Evolutionary conservation across 2,888 invertebrate genomes (phyloP), one percentile per base, ranked within the genome.

Genomic region (Coelopa pilipes): DNA sequence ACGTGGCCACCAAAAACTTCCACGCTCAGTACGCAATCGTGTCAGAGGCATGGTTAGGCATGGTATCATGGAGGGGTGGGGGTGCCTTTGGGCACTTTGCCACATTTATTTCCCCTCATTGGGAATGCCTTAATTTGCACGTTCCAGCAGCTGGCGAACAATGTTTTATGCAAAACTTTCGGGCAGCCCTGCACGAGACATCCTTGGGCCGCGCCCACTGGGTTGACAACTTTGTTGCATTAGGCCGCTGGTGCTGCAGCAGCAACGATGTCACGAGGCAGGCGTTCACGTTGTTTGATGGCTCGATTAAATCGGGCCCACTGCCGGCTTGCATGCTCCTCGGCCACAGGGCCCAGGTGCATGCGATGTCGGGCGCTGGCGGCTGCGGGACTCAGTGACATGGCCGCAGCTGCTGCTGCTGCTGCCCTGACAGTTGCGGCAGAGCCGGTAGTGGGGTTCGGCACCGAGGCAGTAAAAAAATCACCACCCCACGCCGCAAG

Each of bases 381-480:
- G 21, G 24, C 49, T 10, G 47, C 34, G n/a, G 24, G 13, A 50
- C 24, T 24, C 19, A 24, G 55, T 53, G 67, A 24, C 55, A 53
- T 55, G 67, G 45, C 46, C 55, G 45, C 68, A 57, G 55, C 45
- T 34, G 45, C 21, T 69, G 68, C 50, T 13, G 65, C 49, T 66
- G 65, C 19, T 47, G 19, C 17, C 21, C 12, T 19, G 21, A n/a
- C 19, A 34, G 68, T 69, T 46, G 68, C 57, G 57, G 45, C 45
- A 67, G 17, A 53, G 7, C 19, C 19, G 50, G 50, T 12, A 21
- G 34, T 0, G 13, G 45, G 11, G 17, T 3, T 55, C 17, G 19
- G 3, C 68, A 15, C 12, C 57, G n/a, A 69, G 57, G 68, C 57
- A 69, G 57, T 57, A 69, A 69, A 69, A 69, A 57, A 69, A 69